phyloP scores from a whole-genome alignment of 1,140 invertebrate species.

The Calosoma granatense region DNA sequence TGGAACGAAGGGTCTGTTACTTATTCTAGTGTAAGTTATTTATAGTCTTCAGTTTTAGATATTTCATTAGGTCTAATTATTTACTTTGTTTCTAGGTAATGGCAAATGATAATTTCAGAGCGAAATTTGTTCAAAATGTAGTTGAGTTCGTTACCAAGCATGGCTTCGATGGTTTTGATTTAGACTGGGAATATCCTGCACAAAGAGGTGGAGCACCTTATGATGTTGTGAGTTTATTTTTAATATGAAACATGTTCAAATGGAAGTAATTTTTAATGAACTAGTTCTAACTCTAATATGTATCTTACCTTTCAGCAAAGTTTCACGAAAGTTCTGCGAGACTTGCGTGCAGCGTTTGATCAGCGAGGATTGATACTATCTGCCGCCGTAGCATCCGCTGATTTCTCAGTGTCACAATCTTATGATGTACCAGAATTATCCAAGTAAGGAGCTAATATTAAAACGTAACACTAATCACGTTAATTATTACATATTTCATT shows the following conservation, averaged over 20 bases:
- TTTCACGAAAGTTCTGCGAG: constrained; percentile 41
- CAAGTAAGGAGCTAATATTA: constrained; percentile 23
- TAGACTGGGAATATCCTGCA: constrained; percentile 74
- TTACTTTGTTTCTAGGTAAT: constrained; percentile 21
- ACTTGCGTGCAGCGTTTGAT: constrained; percentile 38
- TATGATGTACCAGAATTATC: constrained; percentile 45
- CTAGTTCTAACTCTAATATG: constrained; percentile 32
- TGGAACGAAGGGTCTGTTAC: constrained; percentile 61
- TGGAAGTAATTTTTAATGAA: constrained; percentile 24
- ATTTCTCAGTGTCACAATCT: constrained; percentile 39
- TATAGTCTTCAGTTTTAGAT: too few species aligned
- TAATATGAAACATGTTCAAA: constrained; percentile 25
- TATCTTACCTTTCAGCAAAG: constrained; percentile 38
- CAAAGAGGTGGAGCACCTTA: constrained; percentile 47
- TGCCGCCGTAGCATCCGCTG: constrained; percentile 48
- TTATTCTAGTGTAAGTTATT: constrained; percentile 41
- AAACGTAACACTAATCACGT: constrained; percentile 41
- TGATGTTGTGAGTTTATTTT: constrained; percentile 31
- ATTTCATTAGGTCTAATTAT: background rate
- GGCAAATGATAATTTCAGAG: constrained; percentile 25
- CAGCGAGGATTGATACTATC: constrained; percentile 40
- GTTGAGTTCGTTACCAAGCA: constrained; percentile 49
- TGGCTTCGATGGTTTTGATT: constrained; percentile 67
- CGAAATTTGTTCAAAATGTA: constrained; percentile 48
- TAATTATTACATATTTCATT: constrained; percentile 47